These are phyloP conservation scores for Chrosomus eos DNA, from an alignment of 2,797 vertebrate genomes.

Conservation along the genomic window DNA sequence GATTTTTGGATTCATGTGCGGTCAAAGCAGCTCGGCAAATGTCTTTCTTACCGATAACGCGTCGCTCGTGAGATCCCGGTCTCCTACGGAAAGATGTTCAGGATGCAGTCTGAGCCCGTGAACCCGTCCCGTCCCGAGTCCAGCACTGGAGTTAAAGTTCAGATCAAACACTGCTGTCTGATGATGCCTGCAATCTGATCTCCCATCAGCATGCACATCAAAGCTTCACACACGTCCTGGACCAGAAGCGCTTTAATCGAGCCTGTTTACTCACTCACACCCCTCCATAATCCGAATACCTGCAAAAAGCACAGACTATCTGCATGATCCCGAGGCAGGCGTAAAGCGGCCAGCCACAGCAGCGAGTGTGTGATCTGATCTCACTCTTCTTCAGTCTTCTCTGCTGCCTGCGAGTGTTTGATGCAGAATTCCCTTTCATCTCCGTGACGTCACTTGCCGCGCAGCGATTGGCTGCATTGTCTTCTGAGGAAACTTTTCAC, in stretches of 20 bases:
- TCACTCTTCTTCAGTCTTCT: not conserved
- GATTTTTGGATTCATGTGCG: not conserved
- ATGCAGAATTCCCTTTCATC: conserved; percentile 86
- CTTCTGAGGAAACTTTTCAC: conserved; percentile 35
- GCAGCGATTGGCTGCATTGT: conserved; percentile 77
- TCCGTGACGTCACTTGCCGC: conserved; percentile 82
- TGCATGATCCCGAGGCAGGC: not conserved
- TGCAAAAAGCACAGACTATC: not conserved
- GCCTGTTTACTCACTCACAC: conserved; percentile 41
- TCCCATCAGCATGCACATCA: conserved; percentile 83
- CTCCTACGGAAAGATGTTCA: conserved; percentile 51
- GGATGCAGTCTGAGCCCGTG: conserved; percentile 56
- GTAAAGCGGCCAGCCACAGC: not conserved
- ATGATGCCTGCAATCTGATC: conserved; percentile 85
- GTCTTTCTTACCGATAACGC: conserved; percentile 30
- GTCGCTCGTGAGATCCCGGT: not conserved
- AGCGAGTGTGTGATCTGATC: conserved; percentile 48
- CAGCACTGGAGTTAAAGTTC: conserved; percentile 75
- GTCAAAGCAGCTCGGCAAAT: not conserved
- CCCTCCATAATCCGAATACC: conserved; percentile 28
- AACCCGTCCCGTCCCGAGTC: conserved; percentile 73
- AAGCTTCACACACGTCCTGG: conserved; percentile 68
- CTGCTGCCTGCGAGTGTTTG: conserved; percentile 73
- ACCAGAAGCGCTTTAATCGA: conserved; percentile 51
- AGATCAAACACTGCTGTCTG: conserved; percentile 91